Evolutionary conservation across 1,140 invertebrate genomes (phyloP).

Genomic region (Eciton burchellii): DNA sequence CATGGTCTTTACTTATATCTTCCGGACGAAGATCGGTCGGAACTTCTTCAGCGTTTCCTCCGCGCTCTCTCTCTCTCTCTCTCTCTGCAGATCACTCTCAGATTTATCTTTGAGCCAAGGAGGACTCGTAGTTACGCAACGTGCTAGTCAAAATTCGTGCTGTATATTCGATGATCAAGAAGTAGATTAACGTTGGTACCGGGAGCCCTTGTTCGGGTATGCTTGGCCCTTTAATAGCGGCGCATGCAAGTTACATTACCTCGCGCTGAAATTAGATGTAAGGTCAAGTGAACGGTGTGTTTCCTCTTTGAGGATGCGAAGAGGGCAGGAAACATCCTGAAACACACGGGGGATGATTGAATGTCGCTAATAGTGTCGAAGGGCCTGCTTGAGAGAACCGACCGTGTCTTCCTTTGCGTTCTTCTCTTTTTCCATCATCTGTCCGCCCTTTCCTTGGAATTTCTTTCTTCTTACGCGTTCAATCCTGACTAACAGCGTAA

Average conservation of each 20-base stretch:
- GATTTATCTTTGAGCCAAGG: neutral
- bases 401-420: conserved; percentile 44
- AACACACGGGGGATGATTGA: neutral
- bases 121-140: conserved; percentile 64
- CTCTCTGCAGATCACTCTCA: neutral
- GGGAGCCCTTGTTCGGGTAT: neutral
- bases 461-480: conserved; percentile 66
- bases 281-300: neutral
- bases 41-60: neutral
- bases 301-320: neutral
- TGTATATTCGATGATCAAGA: conserved; percentile 60
- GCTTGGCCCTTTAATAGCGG: conserved; percentile 7
- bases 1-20: conserved; percentile 38
- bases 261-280: neutral
- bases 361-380: neutral
- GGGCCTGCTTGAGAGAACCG: conserved; percentile 36
- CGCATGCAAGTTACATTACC: neutral
- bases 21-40: conserved; percentile 47
- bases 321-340: neutral
- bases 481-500: conserved; percentile 73
- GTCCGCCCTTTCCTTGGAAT: conserved; percentile 28
- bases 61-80: neutral
- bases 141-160: conserved; percentile 84
- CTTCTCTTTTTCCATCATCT: conserved; percentile 10
- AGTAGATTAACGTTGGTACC: conserved; percentile 38